Base-by-base conservation (phyloP, 2,888 invertebrate species). In the Brachylomia viminalis region DNA sequence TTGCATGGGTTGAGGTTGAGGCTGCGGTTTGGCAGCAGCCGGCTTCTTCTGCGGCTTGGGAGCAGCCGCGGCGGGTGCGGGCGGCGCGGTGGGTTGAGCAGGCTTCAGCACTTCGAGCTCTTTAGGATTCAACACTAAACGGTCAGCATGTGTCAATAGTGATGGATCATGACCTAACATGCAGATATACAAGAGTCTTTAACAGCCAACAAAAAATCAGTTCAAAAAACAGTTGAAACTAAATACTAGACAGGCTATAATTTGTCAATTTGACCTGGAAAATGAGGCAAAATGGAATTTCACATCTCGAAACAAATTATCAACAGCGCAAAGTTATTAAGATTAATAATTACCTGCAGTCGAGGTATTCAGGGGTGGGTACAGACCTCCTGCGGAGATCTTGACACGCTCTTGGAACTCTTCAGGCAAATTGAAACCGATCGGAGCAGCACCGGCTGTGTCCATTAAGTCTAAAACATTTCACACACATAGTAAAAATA, bases 51-150 rank as follows among this genome's bases (percentile, higher is more conserved):
- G 77, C 7, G 70, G 79, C 42, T 75, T 73, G 7, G 82, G 49
- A 20, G 78, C 42, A 71, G 72, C 52, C 1, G 86, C 62, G 2
- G 85, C 67, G 7, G 80, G 33, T 45, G 75, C 61, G 27, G 75
- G 74, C 17, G 82, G 82, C 10, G 86, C 83, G 10, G 77, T 68
- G 45, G 77, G 38, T 45, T 77, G 83, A 0, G 64, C 79, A 4
- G 74, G 65, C 77, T 85, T 80, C 69, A 75, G 73, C 23, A 76
- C 77, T 86, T 91, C 93, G 45, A 90, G 85, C 80, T 91, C 94
- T 93, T 94, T 92, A 79, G 94, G 92, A 91, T 95, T 92, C 93
- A 94, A 90, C 90, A 94, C 95, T 96, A 93, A 83, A 92, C 86
- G 84, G 90, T 92, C 67, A 87, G 86, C 68, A 54, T 27, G 11